phyloP scores from a whole-genome alignment of 2,888 invertebrate genomes.

The Shargacucullia verbasci region DNA sequence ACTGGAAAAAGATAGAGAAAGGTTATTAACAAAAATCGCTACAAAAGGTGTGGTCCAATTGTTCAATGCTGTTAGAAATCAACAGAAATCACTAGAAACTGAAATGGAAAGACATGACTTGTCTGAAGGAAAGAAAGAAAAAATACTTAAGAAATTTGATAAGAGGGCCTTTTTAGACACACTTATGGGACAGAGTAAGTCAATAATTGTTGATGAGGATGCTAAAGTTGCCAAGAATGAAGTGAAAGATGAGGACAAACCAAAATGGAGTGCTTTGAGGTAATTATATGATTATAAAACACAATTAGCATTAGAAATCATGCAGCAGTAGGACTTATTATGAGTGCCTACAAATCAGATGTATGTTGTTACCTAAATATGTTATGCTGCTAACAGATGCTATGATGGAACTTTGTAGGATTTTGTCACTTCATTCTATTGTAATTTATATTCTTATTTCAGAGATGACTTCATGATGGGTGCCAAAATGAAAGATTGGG shows the following conservation, averaged over 20 bases:
- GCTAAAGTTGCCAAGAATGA: conserved; percentile 77
- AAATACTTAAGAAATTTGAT: conserved; percentile 92
- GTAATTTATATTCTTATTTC: conserved; percentile 73
- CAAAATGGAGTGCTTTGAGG: conserved; percentile 91
- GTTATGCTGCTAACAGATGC: too few relatives aligned
- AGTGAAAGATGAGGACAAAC: conserved; percentile 77
- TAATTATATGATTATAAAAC: too few relatives aligned
- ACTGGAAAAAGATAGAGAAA: conserved; percentile 93
- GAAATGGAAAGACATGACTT: conserved; percentile 92
- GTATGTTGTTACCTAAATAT: too few relatives aligned
- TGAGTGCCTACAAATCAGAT: too few relatives aligned
- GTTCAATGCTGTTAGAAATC: conserved; percentile 96
- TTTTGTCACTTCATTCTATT: conserved; percentile 9
- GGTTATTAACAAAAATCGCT: conserved; percentile 93
- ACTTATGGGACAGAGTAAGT: conserved; percentile 92
- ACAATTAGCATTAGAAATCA: too few relatives aligned
- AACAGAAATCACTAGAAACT: conserved; percentile 93
- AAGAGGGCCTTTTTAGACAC: conserved; percentile 94
- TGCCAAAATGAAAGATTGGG: conserved; percentile 97
- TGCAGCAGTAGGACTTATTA: too few relatives aligned
- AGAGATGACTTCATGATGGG: conserved; percentile 97
- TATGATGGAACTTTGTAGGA: too few relatives aligned
- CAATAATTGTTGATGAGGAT: conserved; percentile 85
- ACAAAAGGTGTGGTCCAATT: conserved; percentile 97
- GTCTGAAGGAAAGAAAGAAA: conserved; percentile 93